phyloP scores from a whole-genome alignment of 2,113 vertebrate species.

The Octodon degus region DNA sequence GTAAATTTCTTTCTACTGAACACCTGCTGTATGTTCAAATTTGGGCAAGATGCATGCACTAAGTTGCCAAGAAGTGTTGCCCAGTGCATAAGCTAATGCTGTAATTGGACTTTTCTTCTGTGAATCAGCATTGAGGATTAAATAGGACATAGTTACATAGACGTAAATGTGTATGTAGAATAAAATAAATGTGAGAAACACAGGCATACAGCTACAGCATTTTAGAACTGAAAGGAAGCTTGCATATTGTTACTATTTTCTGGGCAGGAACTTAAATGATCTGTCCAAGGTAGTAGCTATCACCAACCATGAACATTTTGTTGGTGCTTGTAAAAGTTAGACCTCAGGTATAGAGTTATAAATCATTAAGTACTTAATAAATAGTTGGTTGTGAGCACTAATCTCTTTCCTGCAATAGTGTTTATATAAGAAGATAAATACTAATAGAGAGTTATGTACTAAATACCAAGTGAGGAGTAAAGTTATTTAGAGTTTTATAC shows the following conservation, averaged over 20 bases:
- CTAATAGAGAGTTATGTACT: slow-evolving; percentile 3
- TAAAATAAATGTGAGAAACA: background rate
- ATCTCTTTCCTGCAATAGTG: background rate
- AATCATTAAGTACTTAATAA: slow-evolving; percentile 44
- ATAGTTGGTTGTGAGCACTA: slow-evolving; percentile 38
- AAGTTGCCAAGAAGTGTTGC: background rate
- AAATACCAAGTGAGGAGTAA: background rate
- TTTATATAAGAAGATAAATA: slow-evolving; percentile 42
- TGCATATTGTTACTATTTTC: slow-evolving; percentile 43
- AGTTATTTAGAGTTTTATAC: background rate
- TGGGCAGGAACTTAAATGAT: slow-evolving; percentile 5
- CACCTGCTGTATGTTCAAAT: background rate
- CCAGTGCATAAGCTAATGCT: slow-evolving; percentile 20
- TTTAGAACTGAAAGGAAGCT: slow-evolving; percentile 40
- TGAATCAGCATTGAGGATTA: slow-evolving; percentile 39
- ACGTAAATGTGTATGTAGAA: background rate
- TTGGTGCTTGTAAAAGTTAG: slow-evolving; percentile 62
- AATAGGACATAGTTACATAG: background rate
- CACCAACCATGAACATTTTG: slow-evolving; percentile 16
- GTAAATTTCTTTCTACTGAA: slow-evolving; percentile 43
- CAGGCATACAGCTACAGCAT: background rate
- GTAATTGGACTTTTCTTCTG: background rate
- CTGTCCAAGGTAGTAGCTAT: slow-evolving; percentile 15
- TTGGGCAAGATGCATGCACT: slow-evolving; percentile 4
- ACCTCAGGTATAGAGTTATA: background rate